phyloP scores from a whole-genome alignment of 1,140 invertebrate genomes.

The Anadara kagoshimensis region DNA sequence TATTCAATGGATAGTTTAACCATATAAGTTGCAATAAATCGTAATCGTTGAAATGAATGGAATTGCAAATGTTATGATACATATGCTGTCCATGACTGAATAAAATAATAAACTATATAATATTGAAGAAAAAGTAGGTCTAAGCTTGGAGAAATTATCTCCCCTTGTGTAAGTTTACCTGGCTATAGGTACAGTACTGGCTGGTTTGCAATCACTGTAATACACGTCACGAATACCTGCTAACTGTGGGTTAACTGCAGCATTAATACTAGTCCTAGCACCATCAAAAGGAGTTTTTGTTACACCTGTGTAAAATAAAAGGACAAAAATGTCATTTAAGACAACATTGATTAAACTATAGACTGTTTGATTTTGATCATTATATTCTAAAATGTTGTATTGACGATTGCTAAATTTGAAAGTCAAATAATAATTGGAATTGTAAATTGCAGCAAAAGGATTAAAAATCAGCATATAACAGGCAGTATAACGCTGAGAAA shows the following conservation, averaged over 20 bases:
- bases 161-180: constrained; percentile 20
- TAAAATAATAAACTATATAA: neutral
- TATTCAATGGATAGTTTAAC: too few species aligned
- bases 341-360: neutral
- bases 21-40: too few species aligned
- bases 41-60: neutral
- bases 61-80: neutral
- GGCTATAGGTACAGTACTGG: constrained; percentile 13
- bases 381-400: too few species aligned
- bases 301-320: constrained; percentile 29
- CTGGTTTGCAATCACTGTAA: constrained; percentile 35
- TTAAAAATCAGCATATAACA: too few species aligned
- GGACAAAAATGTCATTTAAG: neutral
- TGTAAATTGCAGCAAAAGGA: too few species aligned
- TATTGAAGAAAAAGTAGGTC: neutral
- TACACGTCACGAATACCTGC: constrained; percentile 44
- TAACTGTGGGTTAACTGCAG: constrained; percentile 45
- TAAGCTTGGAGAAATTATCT: neutral
- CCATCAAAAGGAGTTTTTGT: constrained; percentile 46
- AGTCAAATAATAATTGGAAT: too few species aligned
- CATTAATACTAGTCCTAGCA: constrained; percentile 42
- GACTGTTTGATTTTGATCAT: too few species aligned
- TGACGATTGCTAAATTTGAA: too few species aligned
- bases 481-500: too few species aligned
- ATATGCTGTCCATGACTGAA: neutral